Evolutionary conservation across 1,140 invertebrate species (phyloP).

Genomic region (Ruditapes philippinarum): DNA sequence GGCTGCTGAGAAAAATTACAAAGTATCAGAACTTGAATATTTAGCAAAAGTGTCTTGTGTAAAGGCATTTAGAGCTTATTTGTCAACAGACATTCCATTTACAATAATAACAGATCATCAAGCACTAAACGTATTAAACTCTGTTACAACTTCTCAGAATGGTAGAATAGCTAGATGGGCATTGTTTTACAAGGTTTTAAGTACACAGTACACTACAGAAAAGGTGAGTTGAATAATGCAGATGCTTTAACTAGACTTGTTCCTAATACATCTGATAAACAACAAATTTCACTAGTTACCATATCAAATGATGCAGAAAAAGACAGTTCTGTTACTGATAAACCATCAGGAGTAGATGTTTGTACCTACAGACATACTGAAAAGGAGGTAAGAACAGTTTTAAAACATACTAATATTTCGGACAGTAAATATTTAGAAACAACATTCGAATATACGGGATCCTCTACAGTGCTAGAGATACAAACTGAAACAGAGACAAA

Average conservation of each 20-base stretch:
- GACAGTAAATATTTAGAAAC: too few species aligned
- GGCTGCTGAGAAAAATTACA: slow-evolving; percentile 15
- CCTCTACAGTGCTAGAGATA: too few species aligned
- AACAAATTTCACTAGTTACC: too few species aligned
- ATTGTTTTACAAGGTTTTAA: slow-evolving; percentile 31
- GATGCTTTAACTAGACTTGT: slow-evolving; percentile 3
- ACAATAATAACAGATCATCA: slow-evolving; percentile 56
- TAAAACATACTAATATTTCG: too few species aligned
- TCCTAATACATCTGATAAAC: too few species aligned
- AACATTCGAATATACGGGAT: too few species aligned
- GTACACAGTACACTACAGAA: background rate
- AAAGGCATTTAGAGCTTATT: slow-evolving; percentile 21
- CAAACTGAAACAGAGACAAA: too few species aligned
- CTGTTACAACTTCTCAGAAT: background rate
- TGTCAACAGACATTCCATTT: slow-evolving; percentile 12
- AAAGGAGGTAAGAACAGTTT: too few species aligned
- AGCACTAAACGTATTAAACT: slow-evolving; percentile 12
- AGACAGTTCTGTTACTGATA: too few species aligned
- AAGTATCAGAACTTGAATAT: slow-evolving; percentile 40
- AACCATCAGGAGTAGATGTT: too few species aligned
- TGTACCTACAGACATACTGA: too few species aligned
- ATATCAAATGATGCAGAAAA: too few species aligned
- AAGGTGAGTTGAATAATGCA: background rate
- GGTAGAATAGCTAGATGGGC: slow-evolving; percentile 26
- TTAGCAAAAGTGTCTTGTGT: slow-evolving; percentile 28